Evolutionary conservation across 1,140 invertebrate genomes (phyloP).

Genomic region (Heliconius nattereri): DNA sequence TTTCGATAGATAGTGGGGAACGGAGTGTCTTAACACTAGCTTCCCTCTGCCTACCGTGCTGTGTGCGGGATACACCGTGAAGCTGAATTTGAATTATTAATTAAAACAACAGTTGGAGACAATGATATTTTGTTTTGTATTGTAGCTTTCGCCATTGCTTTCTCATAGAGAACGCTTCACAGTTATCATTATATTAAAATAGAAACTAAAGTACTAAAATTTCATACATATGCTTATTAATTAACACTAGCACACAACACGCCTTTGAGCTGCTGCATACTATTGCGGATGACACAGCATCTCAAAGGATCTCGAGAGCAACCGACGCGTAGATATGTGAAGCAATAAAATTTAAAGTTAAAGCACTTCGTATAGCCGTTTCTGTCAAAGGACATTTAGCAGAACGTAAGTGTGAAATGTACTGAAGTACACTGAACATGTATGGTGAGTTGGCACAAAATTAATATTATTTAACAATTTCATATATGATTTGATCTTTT

Average conservation of each 20-base stretch:
- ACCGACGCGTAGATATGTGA: neutral
- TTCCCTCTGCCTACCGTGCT: too few relatives aligned
- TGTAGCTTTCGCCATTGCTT: too few relatives aligned
- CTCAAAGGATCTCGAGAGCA: slow-evolving; percentile 6
- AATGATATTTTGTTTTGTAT: too few relatives aligned
- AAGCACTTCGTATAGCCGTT: slow-evolving; percentile 4
- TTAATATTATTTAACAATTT: too few relatives aligned
- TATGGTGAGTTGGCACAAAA: neutral
- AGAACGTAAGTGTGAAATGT: neutral
- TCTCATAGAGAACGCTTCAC: too few relatives aligned
- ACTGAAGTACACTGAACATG: neutral
- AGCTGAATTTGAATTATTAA: too few relatives aligned
- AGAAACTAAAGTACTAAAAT: neutral
- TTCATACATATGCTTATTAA: neutral
- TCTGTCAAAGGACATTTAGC: neutral
- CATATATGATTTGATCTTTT: too few relatives aligned
- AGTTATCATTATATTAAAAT: too few relatives aligned
- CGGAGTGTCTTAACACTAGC: too few relatives aligned
- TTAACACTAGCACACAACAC: neutral
- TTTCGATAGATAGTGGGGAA: too few relatives aligned
- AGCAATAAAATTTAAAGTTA: slow-evolving; percentile 9
- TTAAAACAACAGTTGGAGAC: too few relatives aligned
- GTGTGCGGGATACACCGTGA: too few relatives aligned
- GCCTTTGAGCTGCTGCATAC: neutral
- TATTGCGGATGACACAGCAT: neutral